Percentiles rank a stretch among this genome's conserved stretches.
These are phyloP conservation scores for Phrynosoma blainvillii DNA, from an alignment of 2,113 vertebrate species.

Conservation along the genomic window DNA sequence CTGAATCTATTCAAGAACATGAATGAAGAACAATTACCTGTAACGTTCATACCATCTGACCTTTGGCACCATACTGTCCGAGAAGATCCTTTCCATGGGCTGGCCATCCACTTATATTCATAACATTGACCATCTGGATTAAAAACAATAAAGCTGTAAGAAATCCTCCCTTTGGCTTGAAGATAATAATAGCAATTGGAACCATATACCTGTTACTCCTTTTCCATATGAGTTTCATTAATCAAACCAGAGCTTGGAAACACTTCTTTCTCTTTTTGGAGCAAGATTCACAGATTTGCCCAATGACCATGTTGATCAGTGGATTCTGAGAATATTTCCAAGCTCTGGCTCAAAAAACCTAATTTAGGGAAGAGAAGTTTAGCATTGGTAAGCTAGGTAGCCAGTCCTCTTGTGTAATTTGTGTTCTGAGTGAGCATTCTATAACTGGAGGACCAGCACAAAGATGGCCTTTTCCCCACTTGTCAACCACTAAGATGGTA, in stretches of 20 bases:
- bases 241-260: neutral
- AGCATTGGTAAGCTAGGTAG: neutral
- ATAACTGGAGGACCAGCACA: neutral
- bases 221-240: neutral
- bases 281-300: too few species aligned
- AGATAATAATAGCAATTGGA: neutral
- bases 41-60: slow-evolving; percentile 95
- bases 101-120: slow-evolving; percentile 92
- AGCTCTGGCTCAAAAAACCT: neutral
- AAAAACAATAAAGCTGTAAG: slow-evolving; percentile 32
- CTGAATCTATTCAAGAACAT: neutral
- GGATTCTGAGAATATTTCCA: too few species aligned
- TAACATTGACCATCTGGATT: slow-evolving; percentile 90
- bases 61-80: slow-evolving; percentile 92
- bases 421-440: neutral
- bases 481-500: neutral
- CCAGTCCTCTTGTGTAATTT: neutral
- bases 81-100: slow-evolving; percentile 87
- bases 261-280: too few species aligned
- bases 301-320: too few species aligned
- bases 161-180: neutral
- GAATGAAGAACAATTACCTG: slow-evolving; percentile 78
- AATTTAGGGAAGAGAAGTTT: neutral
- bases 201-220: neutral
- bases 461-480: neutral